A percentile compares a stretch with the other conserved stretches of the same genome.
These are phyloP conservation scores for Jaculus jaculus DNA, from an alignment of 2,113 vertebrate species.

Conservation along the genomic window DNA sequence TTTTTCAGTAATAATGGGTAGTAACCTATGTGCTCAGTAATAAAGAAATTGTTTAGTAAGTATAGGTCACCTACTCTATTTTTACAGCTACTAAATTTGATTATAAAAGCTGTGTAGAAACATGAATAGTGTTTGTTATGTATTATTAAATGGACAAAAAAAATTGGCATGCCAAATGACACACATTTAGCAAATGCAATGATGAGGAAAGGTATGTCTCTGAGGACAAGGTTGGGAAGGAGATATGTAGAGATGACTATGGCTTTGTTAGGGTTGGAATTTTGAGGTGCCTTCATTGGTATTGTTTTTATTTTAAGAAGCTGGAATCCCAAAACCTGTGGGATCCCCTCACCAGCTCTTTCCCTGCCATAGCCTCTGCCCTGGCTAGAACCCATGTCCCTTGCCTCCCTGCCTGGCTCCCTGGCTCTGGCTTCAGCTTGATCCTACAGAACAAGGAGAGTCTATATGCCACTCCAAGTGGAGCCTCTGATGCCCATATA, in stretches of 20 bases:
- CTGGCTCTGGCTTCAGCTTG: no score
- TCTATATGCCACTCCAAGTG: not conserved
- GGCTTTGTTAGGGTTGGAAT: not conserved
- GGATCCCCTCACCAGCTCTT: not conserved
- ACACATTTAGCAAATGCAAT: not conserved
- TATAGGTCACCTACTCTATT: not conserved
- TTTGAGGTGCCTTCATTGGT: not conserved
- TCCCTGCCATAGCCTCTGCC: not conserved
- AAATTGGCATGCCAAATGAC: not conserved
- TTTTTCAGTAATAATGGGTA: not conserved
- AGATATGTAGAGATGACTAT: not conserved
- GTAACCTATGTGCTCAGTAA: not conserved
- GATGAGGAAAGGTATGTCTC: not conserved
- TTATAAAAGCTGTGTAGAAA: not conserved
- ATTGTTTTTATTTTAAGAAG: not conserved
- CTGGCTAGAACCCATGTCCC: not conserved
- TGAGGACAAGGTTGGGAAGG: not conserved
- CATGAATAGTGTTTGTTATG: not conserved
- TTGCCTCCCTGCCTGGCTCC: fast-evolving
- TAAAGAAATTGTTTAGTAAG: not conserved
- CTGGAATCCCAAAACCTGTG: no score
- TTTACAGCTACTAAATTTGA: conserved; percentile 11
- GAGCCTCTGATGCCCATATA: not conserved
- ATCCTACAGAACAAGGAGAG: not conserved
- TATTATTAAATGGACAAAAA: not conserved